These are phyloP conservation scores for Coluber constrictor DNA, from an alignment of 2,797 vertebrate genomes.

Conservation along the genomic window DNA sequence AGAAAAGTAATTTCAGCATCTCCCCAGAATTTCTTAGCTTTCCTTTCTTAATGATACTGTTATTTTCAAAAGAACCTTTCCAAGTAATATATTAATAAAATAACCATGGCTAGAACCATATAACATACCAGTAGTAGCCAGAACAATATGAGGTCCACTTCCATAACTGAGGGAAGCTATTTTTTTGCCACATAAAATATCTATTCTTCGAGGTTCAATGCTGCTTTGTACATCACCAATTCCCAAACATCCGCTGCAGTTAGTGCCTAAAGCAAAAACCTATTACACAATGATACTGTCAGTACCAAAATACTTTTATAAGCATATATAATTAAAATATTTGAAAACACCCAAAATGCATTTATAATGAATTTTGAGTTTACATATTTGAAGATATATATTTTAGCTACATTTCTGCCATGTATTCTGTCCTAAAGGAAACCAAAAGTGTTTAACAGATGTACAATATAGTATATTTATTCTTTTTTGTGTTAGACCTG, in stretches of 20 bases:
- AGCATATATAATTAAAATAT: neutral
- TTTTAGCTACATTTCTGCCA: neutral
- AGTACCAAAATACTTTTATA: constrained; percentile 18
- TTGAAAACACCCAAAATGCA: neutral
- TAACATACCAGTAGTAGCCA: constrained; percentile 87
- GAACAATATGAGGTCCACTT: constrained; percentile 91
- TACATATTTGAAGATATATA: neutral
- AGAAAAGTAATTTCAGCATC: neutral
- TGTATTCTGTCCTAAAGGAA: neutral
- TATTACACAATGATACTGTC: constrained; percentile 61
- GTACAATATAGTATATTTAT: neutral
- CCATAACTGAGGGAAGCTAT: constrained; percentile 93
- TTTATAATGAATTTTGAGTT: constrained; percentile 5
- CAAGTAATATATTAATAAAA: neutral
- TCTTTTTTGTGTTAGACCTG: neutral
- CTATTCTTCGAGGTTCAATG: constrained; percentile 89
- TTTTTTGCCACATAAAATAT: constrained; percentile 90
- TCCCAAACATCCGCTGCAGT: constrained; percentile 94
- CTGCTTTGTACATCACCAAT: constrained; percentile 91
- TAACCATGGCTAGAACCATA: neutral
- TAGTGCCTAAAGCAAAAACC: constrained; percentile 95
- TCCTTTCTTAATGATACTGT: neutral
- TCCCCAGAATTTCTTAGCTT: neutral
- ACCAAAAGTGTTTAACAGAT: neutral
- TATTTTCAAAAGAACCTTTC: neutral